Base-by-base conservation (phyloP, 2,797 vertebrate genomes). In the Mionectes olivaceus region DNA sequence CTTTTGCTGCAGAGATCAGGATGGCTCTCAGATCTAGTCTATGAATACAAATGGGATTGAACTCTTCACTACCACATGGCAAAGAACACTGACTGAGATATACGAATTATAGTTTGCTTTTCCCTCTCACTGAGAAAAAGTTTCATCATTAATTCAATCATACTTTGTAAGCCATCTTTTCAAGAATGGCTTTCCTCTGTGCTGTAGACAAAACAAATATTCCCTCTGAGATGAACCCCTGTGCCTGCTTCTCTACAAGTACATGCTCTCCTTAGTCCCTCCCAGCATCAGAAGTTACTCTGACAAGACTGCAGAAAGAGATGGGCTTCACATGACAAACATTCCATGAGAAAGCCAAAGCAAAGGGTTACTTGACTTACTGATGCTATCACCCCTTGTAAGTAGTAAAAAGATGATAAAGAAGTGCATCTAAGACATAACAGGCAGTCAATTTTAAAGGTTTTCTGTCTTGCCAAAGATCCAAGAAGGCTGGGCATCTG, bases 351-450 rank as follows among this genome's bases (percentile, higher is more conserved):
- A 83, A 94, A 93, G 35, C 47, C 87, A 60, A 82, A 91, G 60
- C 41, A 33, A 83, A 71, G 30, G 87, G 16, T 32, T 37, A 24
- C n/a, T 61, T 93, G 91, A 94, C 56, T 70, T 90, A 90, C 43
- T 57, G 74, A 49, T 80, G 35, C 39, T 92, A 76, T 89, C 21
- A 18, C 69, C 41, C 22, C 35, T 69, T 68, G 30, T 44, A 87
- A 89, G 63, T 14, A 74, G 75, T 52, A 93, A 91, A 92, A 71
- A 90, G 80, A 90, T 87, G 59, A 94, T 78, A 77, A 82, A 61
- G 57, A 83, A 52, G 15, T 56, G 6, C 5, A 61, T 86, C 86
- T 83, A 76, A 89, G 46, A 81, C 37, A 79, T 49, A 82, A 37
- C 50, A 88, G 33, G 56, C 44, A 64, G n/a, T 13, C 53, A 65